These are phyloP conservation scores for Steromphala cineraria DNA, from an alignment of 2,888 invertebrate species.

Conservation along the genomic window DNA sequence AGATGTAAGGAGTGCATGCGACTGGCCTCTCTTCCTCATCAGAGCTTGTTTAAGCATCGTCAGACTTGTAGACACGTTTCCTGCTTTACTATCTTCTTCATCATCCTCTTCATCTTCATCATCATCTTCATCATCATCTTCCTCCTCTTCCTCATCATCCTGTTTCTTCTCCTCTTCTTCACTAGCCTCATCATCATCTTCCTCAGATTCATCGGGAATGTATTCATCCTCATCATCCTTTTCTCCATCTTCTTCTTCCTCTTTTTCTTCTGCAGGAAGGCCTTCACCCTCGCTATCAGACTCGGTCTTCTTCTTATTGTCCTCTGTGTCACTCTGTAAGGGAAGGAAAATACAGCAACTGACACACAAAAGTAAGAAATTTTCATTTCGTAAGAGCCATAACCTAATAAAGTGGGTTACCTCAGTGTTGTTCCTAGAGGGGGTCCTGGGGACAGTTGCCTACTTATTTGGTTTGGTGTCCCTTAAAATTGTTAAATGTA, in stretches of 20 bases:
- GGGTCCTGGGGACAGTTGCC: too few relatives aligned
- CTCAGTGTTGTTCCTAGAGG: too few relatives aligned
- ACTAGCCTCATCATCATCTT: not conserved
- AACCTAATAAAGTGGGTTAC: too few relatives aligned
- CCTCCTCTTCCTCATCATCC: not conserved
- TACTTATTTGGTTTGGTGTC: too few relatives aligned
- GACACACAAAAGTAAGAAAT: too few relatives aligned
- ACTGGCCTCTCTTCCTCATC: not conserved
- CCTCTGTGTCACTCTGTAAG: too few relatives aligned
- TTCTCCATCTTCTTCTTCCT: not conserved
- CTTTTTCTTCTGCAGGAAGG: not conserved
- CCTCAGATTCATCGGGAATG: not conserved
- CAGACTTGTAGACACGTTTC: not conserved
- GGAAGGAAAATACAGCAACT: too few relatives aligned
- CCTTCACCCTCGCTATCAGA: not conserved
- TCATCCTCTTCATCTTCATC: not conserved
- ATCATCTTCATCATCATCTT: not conserved
- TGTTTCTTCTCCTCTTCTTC: not conserved
- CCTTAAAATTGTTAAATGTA: too few relatives aligned
- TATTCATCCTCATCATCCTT: not conserved
- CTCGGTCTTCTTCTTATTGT: too few relatives aligned
- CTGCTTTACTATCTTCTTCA: not conserved
- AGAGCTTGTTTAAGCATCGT: not conserved
- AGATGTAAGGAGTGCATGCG: too few relatives aligned
- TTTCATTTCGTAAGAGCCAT: too few relatives aligned